A percentile compares a stretch with the other conserved stretches of the same genome.
These are phyloP conservation scores for Drosophila gaucha DNA, from an alignment of 2,888 invertebrate species.

Conservation along the genomic window DNA sequence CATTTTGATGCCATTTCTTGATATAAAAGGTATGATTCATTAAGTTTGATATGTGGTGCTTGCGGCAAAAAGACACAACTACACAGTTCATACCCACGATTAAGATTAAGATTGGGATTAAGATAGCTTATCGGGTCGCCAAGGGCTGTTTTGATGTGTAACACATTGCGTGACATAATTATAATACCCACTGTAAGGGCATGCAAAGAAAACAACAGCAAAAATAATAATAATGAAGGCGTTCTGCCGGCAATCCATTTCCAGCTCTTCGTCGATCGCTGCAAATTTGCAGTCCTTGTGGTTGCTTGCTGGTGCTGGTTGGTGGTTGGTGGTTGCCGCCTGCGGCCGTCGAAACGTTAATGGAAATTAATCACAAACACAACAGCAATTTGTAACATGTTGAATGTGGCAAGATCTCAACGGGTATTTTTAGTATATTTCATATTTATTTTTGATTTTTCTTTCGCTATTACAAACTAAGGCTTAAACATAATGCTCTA, in stretches of 20 bases:
- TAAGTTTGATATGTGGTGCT: background rate
- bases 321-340: constrained; percentile 26
- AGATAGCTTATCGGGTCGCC: constrained; percentile 4
- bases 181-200: constrained; percentile 14
- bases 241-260: constrained; percentile 82
- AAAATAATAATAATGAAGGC: constrained; percentile 81
- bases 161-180: constrained; percentile 30
- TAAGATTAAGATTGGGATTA: constrained; percentile 3
- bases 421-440: constrained; percentile 26
- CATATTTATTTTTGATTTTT: constrained; percentile 69
- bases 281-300: constrained; percentile 39
- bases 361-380: constrained; percentile 69
- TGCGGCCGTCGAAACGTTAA: constrained; percentile 40
- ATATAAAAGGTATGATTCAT: background rate
- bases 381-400: constrained; percentile 53
- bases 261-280: constrained; percentile 33
- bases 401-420: constrained; percentile 25
- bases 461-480: constrained; percentile 78
- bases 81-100: constrained; percentile 5
- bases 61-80: background rate
- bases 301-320: constrained; percentile 11
- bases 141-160: constrained; percentile 3
- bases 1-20: background rate
- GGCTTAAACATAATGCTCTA: constrained; percentile 27
- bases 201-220: constrained; percentile 29